A percentile compares a stretch with the other conserved stretches of the same genome.
phyloP scores from a whole-genome alignment of 2,113 vertebrate genomes.

The Antigone vipio region DNA sequence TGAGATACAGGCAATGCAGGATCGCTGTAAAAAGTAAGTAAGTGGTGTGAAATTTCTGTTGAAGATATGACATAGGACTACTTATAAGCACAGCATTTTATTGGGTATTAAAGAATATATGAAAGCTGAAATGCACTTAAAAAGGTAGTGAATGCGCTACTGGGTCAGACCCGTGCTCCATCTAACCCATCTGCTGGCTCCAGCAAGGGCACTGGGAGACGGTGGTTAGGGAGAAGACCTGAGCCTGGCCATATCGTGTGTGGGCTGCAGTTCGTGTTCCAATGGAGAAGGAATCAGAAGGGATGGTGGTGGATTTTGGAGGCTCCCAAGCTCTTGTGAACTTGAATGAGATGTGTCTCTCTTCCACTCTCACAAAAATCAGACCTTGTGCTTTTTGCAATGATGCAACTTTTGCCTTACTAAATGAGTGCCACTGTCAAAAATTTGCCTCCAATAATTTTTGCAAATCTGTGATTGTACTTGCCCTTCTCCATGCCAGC shows the following conservation, averaged over 20 bases:
- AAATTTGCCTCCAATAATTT: background rate
- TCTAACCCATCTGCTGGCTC: background rate
- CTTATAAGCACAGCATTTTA: background rate
- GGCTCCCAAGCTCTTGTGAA: background rate
- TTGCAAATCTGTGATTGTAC: background rate
- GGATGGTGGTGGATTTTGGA: background rate
- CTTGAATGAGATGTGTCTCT: background rate
- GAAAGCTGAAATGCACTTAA: background rate
- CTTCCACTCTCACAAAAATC: background rate
- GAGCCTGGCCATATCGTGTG: rapidly evolving
- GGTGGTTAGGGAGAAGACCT: background rate
- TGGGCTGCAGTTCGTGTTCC: background rate
- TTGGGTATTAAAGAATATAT: background rate
- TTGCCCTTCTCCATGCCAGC: background rate
- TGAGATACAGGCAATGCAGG: constrained; percentile 83
- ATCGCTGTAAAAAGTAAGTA: constrained; percentile 85
- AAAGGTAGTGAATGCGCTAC: background rate
- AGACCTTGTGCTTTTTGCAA: background rate
- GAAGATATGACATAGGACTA: background rate
- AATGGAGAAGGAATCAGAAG: background rate
- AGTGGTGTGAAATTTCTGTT: constrained; percentile 24
- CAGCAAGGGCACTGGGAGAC: background rate
- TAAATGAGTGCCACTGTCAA: background rate
- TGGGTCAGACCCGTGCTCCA: background rate
- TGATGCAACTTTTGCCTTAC: background rate